Conservation (phyloP, 2,113 vertebrate genomes). For the Stigmatopora argus region DNA sequence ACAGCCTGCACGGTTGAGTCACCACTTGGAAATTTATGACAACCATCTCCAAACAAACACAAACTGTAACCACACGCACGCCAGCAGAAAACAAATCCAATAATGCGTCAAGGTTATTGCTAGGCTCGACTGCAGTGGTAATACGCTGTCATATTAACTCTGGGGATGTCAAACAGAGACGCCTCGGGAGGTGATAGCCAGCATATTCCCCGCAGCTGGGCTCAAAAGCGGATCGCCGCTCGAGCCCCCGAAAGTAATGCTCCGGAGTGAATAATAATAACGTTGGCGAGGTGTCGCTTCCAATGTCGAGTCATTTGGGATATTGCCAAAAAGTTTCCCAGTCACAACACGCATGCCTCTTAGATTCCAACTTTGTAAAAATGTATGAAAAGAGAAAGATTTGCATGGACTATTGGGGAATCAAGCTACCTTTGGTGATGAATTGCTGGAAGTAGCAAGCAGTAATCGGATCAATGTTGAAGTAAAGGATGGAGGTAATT, state of each 20-base stretch:
- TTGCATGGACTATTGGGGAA: background rate
- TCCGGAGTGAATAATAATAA: conserved; percentile 51
- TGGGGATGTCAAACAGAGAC: conserved; percentile 37
- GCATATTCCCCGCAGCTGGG: conserved; percentile 36
- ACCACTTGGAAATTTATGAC: conserved; percentile 25
- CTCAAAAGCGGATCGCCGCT: conserved; percentile 37
- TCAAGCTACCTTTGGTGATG: conserved; percentile 14
- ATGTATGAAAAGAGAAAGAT: background rate
- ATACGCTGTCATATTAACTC: conserved; percentile 50
- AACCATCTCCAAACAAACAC: conserved; percentile 8
- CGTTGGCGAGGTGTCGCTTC: conserved; percentile 52
- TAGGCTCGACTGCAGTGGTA: conserved; percentile 37
- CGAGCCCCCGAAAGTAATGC: conserved; percentile 57
- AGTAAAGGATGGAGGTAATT: conserved; percentile 25
- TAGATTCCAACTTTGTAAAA: conserved; percentile 1
- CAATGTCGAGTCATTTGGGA: conserved; percentile 34
- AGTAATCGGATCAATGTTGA: conserved; percentile 20
- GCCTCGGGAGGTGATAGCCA: conserved; percentile 39
- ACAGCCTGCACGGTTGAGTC: conserved; percentile 29
- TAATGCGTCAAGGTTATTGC: conserved; percentile 33
- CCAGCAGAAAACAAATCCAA: conserved; percentile 22
- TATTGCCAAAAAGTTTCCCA: conserved; percentile 23
- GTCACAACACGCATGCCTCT: conserved; percentile 2
- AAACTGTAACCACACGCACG: conserved; percentile 11
- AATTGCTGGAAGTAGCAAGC: conserved; percentile 16